Evolutionary conservation across 2,888 invertebrate species (phyloP).

Genomic region (Drosophila hawaiiensis): DNA sequence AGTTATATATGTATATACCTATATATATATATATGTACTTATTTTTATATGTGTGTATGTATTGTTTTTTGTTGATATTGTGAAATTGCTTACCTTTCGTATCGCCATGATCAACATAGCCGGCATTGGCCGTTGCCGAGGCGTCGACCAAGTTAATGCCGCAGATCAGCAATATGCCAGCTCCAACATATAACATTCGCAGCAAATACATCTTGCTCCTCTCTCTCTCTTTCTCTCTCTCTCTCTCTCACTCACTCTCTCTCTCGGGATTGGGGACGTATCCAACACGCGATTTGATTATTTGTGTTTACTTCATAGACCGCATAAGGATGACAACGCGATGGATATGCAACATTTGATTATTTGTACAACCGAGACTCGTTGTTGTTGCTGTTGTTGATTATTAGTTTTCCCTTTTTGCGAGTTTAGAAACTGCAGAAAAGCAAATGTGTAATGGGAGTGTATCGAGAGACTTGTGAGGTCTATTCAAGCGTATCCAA

Average conservation of each 20-base stretch:
- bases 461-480: not conserved
- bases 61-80: slow-evolving; percentile 32
- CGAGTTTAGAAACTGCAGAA: slow-evolving; percentile 13
- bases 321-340: slow-evolving; percentile 52
- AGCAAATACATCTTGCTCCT: slow-evolving; percentile 37
- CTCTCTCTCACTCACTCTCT: not conserved
- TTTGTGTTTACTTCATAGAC: slow-evolving; percentile 46
- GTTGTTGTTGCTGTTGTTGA: slow-evolving; percentile 20
- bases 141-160: slow-evolving; percentile 49
- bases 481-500: slow-evolving; percentile 40
- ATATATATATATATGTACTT: not conserved
- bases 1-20: slow-evolving; percentile 20
- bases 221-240: not conserved
- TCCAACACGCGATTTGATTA: slow-evolving; percentile 65
- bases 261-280: slow-evolving; percentile 40
- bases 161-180: slow-evolving; percentile 65
- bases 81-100: slow-evolving; percentile 84
- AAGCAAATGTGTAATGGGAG: not conserved
- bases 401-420: slow-evolving; percentile 1
- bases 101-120: slow-evolving; percentile 84
- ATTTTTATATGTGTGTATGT: not conserved
- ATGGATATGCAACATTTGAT: slow-evolving; percentile 25
- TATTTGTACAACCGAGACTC: slow-evolving; percentile 20
- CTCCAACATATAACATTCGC: slow-evolving; percentile 21
- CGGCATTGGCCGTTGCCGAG: slow-evolving; percentile 77